Evolutionary conservation across 2,888 invertebrate species (phyloP), one percentile per base, ranked within the genome.

Genomic region (Apamea sordens): DNA sequence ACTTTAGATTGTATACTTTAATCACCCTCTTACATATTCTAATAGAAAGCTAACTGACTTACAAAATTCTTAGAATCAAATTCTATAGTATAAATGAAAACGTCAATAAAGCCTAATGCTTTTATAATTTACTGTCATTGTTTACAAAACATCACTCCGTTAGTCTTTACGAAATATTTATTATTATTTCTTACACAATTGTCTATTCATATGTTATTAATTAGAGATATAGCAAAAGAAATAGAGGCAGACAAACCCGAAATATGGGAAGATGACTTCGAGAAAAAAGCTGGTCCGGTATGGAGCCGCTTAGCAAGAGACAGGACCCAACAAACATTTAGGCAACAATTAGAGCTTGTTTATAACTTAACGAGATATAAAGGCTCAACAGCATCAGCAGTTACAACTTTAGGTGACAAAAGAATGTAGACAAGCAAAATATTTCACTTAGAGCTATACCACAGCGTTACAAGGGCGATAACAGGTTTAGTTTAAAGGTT

Each of bases 1-100:
- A 83, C 32, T 65, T 32, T 24, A 41, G 47, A 61, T 36, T 36
- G 5, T 70, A 10, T 61, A 28, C 36, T 56, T 13, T 10, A 47
- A 79, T 64, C 47, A 65, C 24, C 41, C 0, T 67, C 53, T 50
- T 74, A 59, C 32, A 21, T 24, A 32, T 28, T 10, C 0, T 50
- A 28, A 79, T 50, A 7, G 24, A 4, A 10, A 80, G 61, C 15
- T 41, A 15, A 13, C 47, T 24, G 15, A 11, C 36, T 13, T 8
- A 65, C 11, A 76, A 77, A 44, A 41, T 53, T 32, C 18, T 18
- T 28, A 6, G 7, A 59, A 78, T 24, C 7, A 47, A 32, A 28
- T 50, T 80, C 18, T 56, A 6, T 28, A 50, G 41, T 50, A 41
- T 32, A 61, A n/a, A 77, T 50, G 11, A 59, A 56, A 68, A 65